Conservation (phyloP, 2,888 invertebrate genomes). For the Mythimna ferrago region DNA sequence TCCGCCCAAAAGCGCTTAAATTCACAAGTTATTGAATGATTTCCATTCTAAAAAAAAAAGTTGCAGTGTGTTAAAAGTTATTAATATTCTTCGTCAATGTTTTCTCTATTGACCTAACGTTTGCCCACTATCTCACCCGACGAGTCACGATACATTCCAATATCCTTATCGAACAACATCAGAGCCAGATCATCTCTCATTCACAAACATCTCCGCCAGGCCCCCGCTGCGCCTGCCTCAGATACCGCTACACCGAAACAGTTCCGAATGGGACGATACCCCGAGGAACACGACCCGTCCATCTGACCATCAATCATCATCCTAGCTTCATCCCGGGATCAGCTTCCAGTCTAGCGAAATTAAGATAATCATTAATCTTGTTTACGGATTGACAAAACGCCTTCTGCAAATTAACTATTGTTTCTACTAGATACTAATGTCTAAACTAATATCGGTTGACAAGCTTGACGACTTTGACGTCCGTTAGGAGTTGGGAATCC, state of each 20-base stretch:
- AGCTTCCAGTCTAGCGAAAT: slow-evolving; percentile 39
- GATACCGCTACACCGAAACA: slow-evolving; percentile 30
- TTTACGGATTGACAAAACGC: not conserved
- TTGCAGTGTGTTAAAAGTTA: no score
- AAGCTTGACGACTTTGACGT: not conserved
- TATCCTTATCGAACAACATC: slow-evolving; percentile 30
- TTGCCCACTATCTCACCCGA: not conserved
- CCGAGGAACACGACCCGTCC: slow-evolving; percentile 23
- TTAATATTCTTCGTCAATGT: no score
- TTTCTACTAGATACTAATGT: slow-evolving; percentile 2
- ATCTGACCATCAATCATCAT: slow-evolving; percentile 45
- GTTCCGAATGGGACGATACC: slow-evolving; percentile 10
- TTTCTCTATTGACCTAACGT: not conserved
- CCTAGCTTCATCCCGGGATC: slow-evolving; percentile 7
- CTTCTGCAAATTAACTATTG: slow-evolving; percentile 13
- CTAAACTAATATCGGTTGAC: not conserved
- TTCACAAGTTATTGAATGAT: no score
- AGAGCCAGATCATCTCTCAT: slow-evolving; percentile 32
- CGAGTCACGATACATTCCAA: not conserved
- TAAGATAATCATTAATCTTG: slow-evolving; percentile 13
- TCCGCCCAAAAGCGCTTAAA: no score
- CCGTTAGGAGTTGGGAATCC: no score
- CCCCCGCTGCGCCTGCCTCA: slow-evolving; percentile 36
- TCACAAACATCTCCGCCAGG: slow-evolving; percentile 32
- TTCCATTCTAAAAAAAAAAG: no score